Percentiles rank a stretch among this genome's conserved stretches.
phyloP scores from a whole-genome alignment of 2,113 vertebrate species.

The Ornithorhynchus anatinus region DNA sequence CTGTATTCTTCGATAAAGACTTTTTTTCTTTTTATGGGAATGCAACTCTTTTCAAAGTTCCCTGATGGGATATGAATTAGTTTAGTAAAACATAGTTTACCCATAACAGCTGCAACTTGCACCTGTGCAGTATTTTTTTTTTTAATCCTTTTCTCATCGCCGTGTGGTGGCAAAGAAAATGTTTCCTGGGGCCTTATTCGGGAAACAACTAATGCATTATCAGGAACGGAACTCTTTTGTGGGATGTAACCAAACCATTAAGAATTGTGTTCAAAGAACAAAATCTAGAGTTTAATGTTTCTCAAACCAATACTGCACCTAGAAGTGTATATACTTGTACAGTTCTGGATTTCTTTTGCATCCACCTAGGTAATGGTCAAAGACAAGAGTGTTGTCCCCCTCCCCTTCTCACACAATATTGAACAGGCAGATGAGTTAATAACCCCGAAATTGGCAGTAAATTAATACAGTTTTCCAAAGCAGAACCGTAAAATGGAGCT shows the following conservation, averaged over 20 bases:
- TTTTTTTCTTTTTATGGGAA: conserved; percentile 58
- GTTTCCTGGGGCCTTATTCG: conserved; percentile 49
- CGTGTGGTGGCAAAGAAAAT: conserved; percentile 43
- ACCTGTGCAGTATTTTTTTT: conserved; percentile 68
- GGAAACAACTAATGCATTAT: conserved; percentile 46
- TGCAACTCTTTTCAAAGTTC: conserved; percentile 56
- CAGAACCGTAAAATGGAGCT: not conserved
- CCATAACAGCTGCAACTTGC: conserved; percentile 72
- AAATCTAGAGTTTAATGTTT: conserved; percentile 16
- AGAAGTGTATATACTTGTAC: not conserved
- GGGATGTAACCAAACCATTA: conserved; percentile 24
- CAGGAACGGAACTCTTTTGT: conserved; percentile 48
- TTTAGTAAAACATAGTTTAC: conserved; percentile 69
- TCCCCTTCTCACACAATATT: not conserved
- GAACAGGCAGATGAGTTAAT: not conserved
- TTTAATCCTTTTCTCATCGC: conserved; percentile 61
- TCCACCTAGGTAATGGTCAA: not conserved
- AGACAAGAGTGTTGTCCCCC: conserved; percentile 2
- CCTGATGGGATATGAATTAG: conserved; percentile 64
- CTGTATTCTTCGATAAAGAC: conserved; percentile 56
- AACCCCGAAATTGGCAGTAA: not conserved
- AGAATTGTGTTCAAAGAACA: conserved; percentile 32
- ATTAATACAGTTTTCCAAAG: not conserved
- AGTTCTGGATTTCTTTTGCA: conserved; percentile 38
- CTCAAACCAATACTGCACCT: not conserved